Conservation (phyloP, 2,797 vertebrate genomes). For the Apogon talboti region DNA sequence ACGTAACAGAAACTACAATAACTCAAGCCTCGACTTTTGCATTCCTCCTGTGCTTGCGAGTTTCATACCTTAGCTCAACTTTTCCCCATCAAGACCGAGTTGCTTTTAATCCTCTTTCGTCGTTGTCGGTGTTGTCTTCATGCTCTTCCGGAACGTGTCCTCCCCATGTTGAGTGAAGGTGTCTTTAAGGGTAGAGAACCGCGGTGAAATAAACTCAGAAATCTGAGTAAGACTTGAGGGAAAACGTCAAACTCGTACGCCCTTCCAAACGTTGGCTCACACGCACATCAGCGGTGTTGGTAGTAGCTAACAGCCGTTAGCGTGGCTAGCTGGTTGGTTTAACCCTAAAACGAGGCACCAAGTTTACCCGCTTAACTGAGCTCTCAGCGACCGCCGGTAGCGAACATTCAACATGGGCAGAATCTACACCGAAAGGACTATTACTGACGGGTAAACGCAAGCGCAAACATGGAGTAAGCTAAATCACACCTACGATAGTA, state of each 20-base stretch:
- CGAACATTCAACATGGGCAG: background rate
- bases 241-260: constrained; percentile 76
- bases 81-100: constrained; percentile 77
- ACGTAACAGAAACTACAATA: constrained; percentile 15
- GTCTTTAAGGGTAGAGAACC: constrained; percentile 13
- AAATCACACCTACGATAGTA: constrained; percentile 64
- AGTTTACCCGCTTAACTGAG: constrained; percentile 64
- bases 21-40: constrained; percentile 45
- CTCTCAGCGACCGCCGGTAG: constrained; percentile 18
- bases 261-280: constrained; percentile 70
- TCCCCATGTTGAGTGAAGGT: constrained; percentile 55
- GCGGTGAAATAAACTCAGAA: constrained; percentile 42
- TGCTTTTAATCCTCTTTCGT: constrained; percentile 72
- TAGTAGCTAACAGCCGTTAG: constrained; percentile 74
- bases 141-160: constrained; percentile 59
- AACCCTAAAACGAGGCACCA: constrained; percentile 72
- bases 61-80: constrained; percentile 85
- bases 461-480: constrained; percentile 28
- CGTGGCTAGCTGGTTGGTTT: constrained; percentile 76
- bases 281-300: constrained; percentile 27
- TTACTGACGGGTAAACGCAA: constrained; percentile 2
- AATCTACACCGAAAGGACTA: background rate
- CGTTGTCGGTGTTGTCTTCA: constrained; percentile 59
- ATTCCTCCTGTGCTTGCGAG: constrained; percentile 70
- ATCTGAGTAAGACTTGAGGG: constrained; percentile 52